Percentiles rank a stretch among this genome's conserved stretches.
These are phyloP conservation scores for Lochmaea crataegi DNA, from an alignment of 2,888 invertebrate species.

Conservation along the genomic window DNA sequence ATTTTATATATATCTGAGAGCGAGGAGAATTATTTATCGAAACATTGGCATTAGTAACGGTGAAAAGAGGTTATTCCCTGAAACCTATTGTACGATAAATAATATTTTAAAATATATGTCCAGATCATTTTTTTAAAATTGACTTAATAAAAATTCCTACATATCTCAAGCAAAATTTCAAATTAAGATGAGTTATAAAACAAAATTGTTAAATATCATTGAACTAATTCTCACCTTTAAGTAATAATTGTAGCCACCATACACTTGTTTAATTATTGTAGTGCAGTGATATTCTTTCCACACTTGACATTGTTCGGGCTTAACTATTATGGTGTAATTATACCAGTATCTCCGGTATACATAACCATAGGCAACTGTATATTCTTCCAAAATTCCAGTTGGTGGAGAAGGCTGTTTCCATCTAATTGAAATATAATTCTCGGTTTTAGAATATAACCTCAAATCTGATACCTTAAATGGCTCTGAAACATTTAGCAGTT, in stretches of 20 bases:
- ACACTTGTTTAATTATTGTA: constrained; percentile 30
- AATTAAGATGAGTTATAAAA: too few species aligned
- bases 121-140: too few species aligned
- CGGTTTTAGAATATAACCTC: constrained; percentile 44
- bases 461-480: constrained; percentile 36
- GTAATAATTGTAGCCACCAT: not conserved
- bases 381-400: constrained; percentile 49
- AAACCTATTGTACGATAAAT: too few species aligned
- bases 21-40: too few species aligned
- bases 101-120: too few species aligned
- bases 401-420: constrained; percentile 55
- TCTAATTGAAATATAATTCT: constrained; percentile 48
- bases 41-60: too few species aligned
- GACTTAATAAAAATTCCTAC: too few species aligned
- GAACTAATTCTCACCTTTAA: constrained; percentile 26
- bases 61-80: too few species aligned
- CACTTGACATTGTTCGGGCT: constrained; percentile 38
- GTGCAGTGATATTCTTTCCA: constrained; percentile 48
- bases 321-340: not conserved
- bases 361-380: constrained; percentile 33
- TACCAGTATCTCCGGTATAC: not conserved
- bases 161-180: too few species aligned
- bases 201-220: too few species aligned
- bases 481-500: constrained; percentile 34
- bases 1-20: too few species aligned